phyloP scores from a whole-genome alignment of 2,113 vertebrate species.

The Pollachius pollachius region DNA sequence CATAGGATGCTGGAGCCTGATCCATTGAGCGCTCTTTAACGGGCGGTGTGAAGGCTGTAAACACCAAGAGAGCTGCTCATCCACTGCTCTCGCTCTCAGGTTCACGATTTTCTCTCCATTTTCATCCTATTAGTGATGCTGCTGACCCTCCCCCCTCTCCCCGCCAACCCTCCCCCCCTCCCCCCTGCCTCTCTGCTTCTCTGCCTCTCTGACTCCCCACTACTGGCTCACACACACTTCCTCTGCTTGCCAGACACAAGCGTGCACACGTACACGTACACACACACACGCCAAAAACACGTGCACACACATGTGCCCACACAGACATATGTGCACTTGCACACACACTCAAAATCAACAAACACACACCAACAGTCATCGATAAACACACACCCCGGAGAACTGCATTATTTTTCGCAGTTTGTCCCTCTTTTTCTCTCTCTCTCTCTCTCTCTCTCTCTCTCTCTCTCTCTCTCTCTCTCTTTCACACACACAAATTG shows the following conservation, averaged over 20 bases:
- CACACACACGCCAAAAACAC: slow-evolving; percentile 15
- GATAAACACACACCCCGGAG: neutral
- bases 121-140: slow-evolving; percentile 70
- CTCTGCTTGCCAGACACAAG: slow-evolving; percentile 25
- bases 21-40: slow-evolving; percentile 37
- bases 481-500: slow-evolving; percentile 38
- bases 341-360: slow-evolving; percentile 3
- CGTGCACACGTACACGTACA: slow-evolving; percentile 25
- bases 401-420: neutral
- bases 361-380: slow-evolving; percentile 18
- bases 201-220: slow-evolving; percentile 17
- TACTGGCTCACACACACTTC: slow-evolving; percentile 40
- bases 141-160: slow-evolving; percentile 70
- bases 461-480: slow-evolving; percentile 55
- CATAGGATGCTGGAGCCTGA: too few species aligned
- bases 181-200: slow-evolving; percentile 57
- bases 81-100: slow-evolving; percentile 49
- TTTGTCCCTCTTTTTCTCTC: neutral
- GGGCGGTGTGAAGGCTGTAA: slow-evolving; percentile 60
- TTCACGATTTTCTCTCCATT: slow-evolving; percentile 69
- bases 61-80: slow-evolving; percentile 57
- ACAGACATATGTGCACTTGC: neutral
- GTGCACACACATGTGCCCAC: neutral
- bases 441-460: neutral
- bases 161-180: slow-evolving; percentile 34